phyloP scores from a whole-genome alignment of 2,888 invertebrate species.

The Zhuqinia jingwanae region DNA sequence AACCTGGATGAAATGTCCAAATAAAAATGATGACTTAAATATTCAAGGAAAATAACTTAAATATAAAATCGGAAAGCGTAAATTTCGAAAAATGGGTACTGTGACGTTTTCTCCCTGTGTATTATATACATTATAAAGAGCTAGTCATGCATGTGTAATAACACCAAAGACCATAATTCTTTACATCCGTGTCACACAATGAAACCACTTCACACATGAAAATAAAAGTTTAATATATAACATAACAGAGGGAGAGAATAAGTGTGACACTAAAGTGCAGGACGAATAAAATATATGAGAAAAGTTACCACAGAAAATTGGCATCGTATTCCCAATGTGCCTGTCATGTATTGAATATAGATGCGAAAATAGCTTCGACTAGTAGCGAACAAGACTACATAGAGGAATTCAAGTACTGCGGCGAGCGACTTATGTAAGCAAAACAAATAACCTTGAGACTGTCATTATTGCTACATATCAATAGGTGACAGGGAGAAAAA shows the following conservation, averaged over 20 bases:
- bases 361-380: constrained; percentile 60
- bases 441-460: constrained; percentile 18
- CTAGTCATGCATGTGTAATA: too few relatives aligned
- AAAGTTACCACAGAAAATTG: constrained; percentile 60
- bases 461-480: constrained; percentile 28
- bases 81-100: too few relatives aligned
- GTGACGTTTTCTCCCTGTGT: too few relatives aligned
- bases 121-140: too few relatives aligned
- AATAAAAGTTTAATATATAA: constrained; percentile 61
- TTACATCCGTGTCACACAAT: too few relatives aligned
- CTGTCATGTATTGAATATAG: constrained; percentile 62
- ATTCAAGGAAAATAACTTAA: too few relatives aligned
- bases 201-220: constrained; percentile 25
- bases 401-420: background rate
- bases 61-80: too few relatives aligned
- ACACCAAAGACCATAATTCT: too few relatives aligned
- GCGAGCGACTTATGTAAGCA: background rate
- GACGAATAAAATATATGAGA: constrained; percentile 59
- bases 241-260: too few relatives aligned
- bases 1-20: too few relatives aligned
- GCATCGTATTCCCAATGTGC: constrained; percentile 61
- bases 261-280: constrained; percentile 65
- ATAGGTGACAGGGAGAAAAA: constrained; percentile 18
- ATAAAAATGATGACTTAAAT: too few relatives aligned
- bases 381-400: background rate